phyloP scores from a whole-genome alignment of 2,113 vertebrate species.

The Okapia johnstoni region DNA sequence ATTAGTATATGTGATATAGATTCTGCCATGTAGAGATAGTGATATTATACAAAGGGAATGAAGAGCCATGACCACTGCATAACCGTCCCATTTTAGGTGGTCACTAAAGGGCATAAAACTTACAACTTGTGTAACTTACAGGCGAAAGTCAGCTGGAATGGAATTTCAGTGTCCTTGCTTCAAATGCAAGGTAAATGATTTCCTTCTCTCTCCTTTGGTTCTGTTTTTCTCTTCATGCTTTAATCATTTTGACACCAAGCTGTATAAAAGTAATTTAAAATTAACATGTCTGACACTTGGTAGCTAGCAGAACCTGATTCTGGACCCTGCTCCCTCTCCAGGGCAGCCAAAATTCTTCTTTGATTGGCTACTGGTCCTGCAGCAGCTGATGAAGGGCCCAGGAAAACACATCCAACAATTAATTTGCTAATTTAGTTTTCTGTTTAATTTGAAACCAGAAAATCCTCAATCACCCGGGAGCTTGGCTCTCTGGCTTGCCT shows the following conservation, averaged over 20 bases:
- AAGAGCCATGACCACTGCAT: not conserved
- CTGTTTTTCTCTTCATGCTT: slow-evolving; percentile 86
- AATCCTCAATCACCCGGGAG: slow-evolving; percentile 85
- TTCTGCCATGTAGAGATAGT: not conserved
- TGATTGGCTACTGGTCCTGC: slow-evolving; percentile 79
- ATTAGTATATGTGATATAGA: fast-evolving
- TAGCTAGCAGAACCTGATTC: slow-evolving; percentile 75
- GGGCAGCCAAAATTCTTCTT: slow-evolving; percentile 58
- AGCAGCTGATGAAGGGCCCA: slow-evolving; percentile 86
- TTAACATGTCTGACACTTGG: slow-evolving; percentile 94
- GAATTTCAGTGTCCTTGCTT: slow-evolving; percentile 73
- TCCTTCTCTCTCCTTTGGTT: slow-evolving; percentile 71
- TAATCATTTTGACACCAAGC: slow-evolving; percentile 94
- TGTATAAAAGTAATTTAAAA: slow-evolving; percentile 94
- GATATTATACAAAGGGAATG: not conserved
- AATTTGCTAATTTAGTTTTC: slow-evolving; percentile 93
- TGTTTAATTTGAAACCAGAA: slow-evolving; percentile 94
- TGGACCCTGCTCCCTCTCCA: slow-evolving; percentile 77
- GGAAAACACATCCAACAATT: slow-evolving; percentile 91
- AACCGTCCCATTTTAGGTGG: not conserved
- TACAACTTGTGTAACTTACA: slow-evolving; percentile 15
- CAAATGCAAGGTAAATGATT: slow-evolving; percentile 78
- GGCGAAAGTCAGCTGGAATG: slow-evolving; percentile 32
- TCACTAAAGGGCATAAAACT: slow-evolving; percentile 22
- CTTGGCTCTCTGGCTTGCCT: slow-evolving; percentile 64